phyloP scores from a whole-genome alignment of 2,113 vertebrate species.

The Pristiophorus japonicus region DNA sequence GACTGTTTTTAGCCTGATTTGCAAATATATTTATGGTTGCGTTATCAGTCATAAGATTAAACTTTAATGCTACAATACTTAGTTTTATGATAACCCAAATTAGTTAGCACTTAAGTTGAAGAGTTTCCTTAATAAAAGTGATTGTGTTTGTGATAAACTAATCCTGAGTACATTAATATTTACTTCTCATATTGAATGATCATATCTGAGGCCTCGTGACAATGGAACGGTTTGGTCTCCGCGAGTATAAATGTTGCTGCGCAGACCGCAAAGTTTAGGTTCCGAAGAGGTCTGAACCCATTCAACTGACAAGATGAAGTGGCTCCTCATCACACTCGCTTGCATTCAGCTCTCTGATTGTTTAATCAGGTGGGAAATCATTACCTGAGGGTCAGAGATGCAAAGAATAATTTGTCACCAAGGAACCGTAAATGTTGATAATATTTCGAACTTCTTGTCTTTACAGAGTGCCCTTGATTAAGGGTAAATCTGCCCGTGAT shows the following conservation, averaged over 20 bases:
- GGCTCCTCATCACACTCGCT: conserved; percentile 49
- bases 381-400: no score
- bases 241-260: not conserved
- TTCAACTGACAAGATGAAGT: conserved; percentile 50
- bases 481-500: conserved; percentile 57
- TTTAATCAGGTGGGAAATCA: conserved; percentile 48
- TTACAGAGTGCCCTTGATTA: conserved; percentile 60
- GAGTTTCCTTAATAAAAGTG: not conserved
- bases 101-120: not conserved
- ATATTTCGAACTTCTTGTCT: not conserved
- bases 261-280: not conserved
- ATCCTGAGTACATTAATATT: not conserved
- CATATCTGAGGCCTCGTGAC: not conserved
- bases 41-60: not conserved
- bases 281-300: not conserved
- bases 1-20: not conserved
- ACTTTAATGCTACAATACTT: not conserved
- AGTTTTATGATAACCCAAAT: not conserved
- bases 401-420: no score
- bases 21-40: not conserved
- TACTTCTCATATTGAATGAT: not conserved
- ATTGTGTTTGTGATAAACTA: not conserved
- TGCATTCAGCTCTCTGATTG: conserved; percentile 54
- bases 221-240: not conserved
- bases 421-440: not conserved